Conservation (phyloP, 1,140 invertebrate species). For the Drosophila triauraria region DNA sequence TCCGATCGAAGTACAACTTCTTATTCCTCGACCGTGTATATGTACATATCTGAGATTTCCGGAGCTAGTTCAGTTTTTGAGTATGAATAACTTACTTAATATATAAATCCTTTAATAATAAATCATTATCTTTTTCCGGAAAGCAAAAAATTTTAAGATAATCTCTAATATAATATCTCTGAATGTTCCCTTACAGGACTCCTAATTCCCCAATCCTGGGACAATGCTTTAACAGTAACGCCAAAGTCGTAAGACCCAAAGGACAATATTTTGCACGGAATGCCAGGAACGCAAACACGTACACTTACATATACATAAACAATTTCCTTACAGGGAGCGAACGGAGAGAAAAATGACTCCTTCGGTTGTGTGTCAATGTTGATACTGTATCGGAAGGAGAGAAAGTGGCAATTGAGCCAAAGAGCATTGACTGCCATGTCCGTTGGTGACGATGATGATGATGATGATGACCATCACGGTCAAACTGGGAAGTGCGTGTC, state of each 20-base stretch:
- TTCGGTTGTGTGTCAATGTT: conserved; percentile 46
- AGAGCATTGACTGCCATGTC: conserved; percentile 49
- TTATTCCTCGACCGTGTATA: not conserved
- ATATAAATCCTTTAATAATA: not conserved
- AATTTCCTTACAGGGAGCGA: conserved; percentile 31
- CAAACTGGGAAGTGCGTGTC: conserved; percentile 57
- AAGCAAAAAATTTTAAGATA: not conserved
- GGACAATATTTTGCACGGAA: conserved; percentile 67
- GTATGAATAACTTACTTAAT: not conserved
- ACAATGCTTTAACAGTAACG: conserved; percentile 19
- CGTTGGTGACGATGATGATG: conserved; percentile 13
- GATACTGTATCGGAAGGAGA: conserved; percentile 34
- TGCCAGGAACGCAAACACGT: conserved; percentile 41
- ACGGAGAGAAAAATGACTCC: conserved; percentile 51
- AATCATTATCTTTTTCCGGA: too few relatives aligned
- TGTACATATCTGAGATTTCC: too few relatives aligned
- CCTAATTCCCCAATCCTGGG: conserved; percentile 37
- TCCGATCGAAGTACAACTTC: too few relatives aligned
- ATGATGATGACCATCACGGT: conserved; percentile 40
- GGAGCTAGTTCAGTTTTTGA: too few relatives aligned
- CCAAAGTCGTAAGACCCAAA: conserved; percentile 35
- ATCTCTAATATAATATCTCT: not conserved
- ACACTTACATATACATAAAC: conserved; percentile 6
- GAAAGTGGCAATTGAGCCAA: conserved; percentile 38
- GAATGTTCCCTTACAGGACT: not conserved